These are phyloP conservation scores for Teleopsis dalmanni DNA, from an alignment of 1,140 invertebrate species.

Conservation along the genomic window DNA sequence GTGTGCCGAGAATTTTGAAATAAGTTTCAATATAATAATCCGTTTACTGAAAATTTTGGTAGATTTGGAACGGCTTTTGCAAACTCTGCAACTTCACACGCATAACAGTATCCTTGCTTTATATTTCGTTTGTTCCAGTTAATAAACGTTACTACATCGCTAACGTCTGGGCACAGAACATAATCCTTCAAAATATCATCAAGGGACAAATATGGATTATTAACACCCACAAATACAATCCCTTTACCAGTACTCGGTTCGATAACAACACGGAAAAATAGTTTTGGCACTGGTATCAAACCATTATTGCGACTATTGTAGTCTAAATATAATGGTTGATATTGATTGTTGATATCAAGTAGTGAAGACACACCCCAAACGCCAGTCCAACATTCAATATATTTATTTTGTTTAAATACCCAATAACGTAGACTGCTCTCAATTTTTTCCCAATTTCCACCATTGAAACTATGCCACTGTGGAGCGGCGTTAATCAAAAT, in stretches of 20 bases:
- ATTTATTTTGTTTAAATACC: constrained; percentile 42
- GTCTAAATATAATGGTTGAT: constrained; percentile 33
- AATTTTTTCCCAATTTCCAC: constrained; percentile 47
- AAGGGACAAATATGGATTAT: constrained; percentile 41
- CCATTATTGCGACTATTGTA: constrained; percentile 22
- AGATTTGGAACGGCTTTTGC: constrained; percentile 46
- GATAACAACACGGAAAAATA: constrained; percentile 47
- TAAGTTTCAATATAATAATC: background rate
- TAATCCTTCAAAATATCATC: constrained; percentile 35
- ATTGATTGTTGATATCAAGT: constrained; percentile 18
- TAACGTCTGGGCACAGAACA: constrained; percentile 49
- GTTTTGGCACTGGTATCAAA: constrained; percentile 44
- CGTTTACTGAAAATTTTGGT: constrained; percentile 19
- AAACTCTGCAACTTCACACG: constrained; percentile 55
- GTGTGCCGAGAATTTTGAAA: background rate
- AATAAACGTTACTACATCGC: constrained; percentile 47
- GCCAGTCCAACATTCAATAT: constrained; percentile 39
- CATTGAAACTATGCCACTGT: constrained; percentile 49
- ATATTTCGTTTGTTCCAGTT: constrained; percentile 47
- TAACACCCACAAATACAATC: constrained; percentile 46
- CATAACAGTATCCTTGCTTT: constrained; percentile 55
- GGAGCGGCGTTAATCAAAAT: constrained; percentile 49
- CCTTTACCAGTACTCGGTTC: constrained; percentile 24
- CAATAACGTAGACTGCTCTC: constrained; percentile 40
- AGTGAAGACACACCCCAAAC: constrained; percentile 35